Base-by-base conservation (phyloP, 2,113 vertebrate species). In the Misgurnus mizolepis region DNA sequence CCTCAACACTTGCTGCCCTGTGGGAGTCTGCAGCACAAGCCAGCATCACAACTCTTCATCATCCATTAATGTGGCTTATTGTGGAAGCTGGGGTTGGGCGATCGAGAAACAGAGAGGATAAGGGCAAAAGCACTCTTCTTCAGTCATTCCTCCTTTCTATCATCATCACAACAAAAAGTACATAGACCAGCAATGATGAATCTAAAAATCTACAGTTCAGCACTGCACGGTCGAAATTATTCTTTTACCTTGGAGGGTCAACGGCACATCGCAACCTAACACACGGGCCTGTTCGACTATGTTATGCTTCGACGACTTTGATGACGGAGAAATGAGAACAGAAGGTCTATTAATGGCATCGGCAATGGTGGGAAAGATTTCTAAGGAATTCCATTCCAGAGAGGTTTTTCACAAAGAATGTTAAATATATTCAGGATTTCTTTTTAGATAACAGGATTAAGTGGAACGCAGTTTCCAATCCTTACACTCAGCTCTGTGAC, bases 171-270 rank as follows among this genome's bases (percentile, higher is more conserved):
- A 39, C 27, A 40, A 49, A 73, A 18, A 71, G 61, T 73, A 50
- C 49, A 60, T 22, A 66, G 78, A 69, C 22, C 22, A 11, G 56
- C n/a, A 14, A n/a, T 62, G 73, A 82, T 68, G 58, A 64, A 50
- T 55, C 66, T 68, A 80, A 82, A 41, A 67, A 78, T 76, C 72
- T 76, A 58, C 72, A 77, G 45, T 76, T 73, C 62, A 67, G 64
- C 15, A 17, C 67, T 17, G 27, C 14, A 41, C 12, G 70, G 58
- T 79, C 50, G 76, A 58, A 71, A 82, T 66, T 45, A 80, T 50
- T 75, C 82, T 55, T 79, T 81, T 81, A 81, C 43, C 76, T 61
- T n/a, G 12, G 64, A 77, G 45, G 60, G 60, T 65, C 55, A 55
- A 79, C 22, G 7, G 45, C 41, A 15, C 67, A 43, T 4, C 41